Conservation (phyloP, 2,888 invertebrate species). For the Parnassius mnemosyne region DNA sequence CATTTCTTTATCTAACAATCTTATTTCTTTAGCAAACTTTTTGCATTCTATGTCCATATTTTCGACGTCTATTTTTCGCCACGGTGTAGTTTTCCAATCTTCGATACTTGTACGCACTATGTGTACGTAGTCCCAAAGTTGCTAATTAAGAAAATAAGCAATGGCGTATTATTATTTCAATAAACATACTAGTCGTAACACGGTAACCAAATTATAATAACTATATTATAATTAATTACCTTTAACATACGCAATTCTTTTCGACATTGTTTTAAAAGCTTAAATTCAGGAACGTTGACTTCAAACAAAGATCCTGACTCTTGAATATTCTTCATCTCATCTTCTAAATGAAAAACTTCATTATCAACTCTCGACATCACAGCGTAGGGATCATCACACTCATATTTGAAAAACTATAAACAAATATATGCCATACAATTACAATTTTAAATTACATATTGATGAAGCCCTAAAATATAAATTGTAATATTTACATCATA, state of each 20-base stretch:
- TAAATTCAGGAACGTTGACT: slow-evolving; percentile 96
- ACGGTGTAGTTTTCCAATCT: slow-evolving; percentile 98
- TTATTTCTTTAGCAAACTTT: slow-evolving; percentile 96
- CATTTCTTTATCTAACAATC: slow-evolving; percentile 97
- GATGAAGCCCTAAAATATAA: not conserved
- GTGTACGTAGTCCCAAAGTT: slow-evolving; percentile 96
- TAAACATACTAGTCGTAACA: not conserved
- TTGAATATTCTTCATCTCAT: slow-evolving; percentile 91
- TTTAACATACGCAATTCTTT: slow-evolving; percentile 93
- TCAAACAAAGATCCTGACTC: slow-evolving; percentile 96
- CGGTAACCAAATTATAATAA: not conserved
- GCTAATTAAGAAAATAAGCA: slow-evolving; percentile 68
- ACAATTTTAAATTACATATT: not conserved
- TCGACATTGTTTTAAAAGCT: slow-evolving; percentile 93
- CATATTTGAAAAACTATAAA: slow-evolving; percentile 84
- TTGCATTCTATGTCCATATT: slow-evolving; percentile 99
- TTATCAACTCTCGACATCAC: slow-evolving; percentile 88
- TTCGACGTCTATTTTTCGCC: slow-evolving; percentile 98
- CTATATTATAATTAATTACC: slow-evolving; percentile 64
- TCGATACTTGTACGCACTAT: slow-evolving; percentile 95
- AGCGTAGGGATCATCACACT: slow-evolving; percentile 87
- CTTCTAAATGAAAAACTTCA: slow-evolving; percentile 89
- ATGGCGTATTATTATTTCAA: no score
- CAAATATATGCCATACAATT: not conserved
- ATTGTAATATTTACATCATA: slow-evolving; percentile 66